Conservation (phyloP, 2,113 vertebrate species). For the Peucedramus taeniatus region DNA sequence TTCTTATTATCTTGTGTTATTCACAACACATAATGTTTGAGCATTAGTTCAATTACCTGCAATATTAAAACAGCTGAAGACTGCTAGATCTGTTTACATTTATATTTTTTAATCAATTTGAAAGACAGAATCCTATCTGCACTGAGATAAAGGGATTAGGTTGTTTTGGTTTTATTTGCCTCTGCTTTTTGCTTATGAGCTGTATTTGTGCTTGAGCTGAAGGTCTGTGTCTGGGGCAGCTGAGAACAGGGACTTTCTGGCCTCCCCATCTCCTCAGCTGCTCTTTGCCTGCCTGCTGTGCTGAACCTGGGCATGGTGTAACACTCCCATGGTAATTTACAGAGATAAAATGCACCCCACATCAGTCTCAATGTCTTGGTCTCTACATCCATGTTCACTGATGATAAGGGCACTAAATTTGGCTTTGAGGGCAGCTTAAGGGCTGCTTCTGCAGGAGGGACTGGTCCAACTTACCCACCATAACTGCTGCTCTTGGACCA, state of each 20-base stretch:
- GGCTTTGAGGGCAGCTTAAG: background rate
- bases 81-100: background rate
- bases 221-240: background rate
- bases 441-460: background rate
- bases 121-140: background rate
- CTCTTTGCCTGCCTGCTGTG: background rate
- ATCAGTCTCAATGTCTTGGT: background rate
- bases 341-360: background rate
- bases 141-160: background rate
- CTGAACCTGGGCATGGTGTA: fast-evolving
- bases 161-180: background rate
- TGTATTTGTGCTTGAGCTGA: background rate
- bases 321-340: fast-evolving
- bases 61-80: background rate
- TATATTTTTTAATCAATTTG: background rate
- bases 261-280: background rate
- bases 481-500: background rate
- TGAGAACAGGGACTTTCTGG: background rate
- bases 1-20: background rate
- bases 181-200: background rate
- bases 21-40: background rate
- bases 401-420: background rate
- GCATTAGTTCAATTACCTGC: background rate
- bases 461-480: background rate
- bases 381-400: background rate